Evolutionary conservation across 2,113 vertebrate species (phyloP).

Genomic region (Bubo scandiacus): DNA sequence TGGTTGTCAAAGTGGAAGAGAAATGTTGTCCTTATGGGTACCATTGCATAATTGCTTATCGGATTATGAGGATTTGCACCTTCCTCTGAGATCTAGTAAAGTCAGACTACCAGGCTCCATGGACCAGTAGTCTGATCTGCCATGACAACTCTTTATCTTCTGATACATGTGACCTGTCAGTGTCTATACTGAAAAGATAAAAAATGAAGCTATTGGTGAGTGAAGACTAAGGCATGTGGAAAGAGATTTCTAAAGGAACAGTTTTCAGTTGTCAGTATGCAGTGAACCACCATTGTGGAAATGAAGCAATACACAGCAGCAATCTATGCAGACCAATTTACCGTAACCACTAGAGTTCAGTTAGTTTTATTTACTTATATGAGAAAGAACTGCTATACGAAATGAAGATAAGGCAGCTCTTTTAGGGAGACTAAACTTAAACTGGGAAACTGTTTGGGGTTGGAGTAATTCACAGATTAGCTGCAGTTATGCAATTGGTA

Average conservation of each 20-base stretch:
- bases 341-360: not conserved
- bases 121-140: not conserved
- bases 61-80: not conserved
- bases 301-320: not conserved
- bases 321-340: not conserved
- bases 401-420: not conserved
- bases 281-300: not conserved
- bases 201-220: not conserved
- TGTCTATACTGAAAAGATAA: not conserved
- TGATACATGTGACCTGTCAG: constrained; percentile 26
- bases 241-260: constrained; percentile 25
- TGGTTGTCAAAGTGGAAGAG: not conserved
- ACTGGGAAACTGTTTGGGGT: not conserved
- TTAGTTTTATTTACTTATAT: not conserved
- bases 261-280: not conserved
- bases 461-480: not conserved
- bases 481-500: not conserved
- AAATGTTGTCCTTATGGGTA: not conserved
- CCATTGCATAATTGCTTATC: not conserved
- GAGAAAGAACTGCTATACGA: not conserved
- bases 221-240: not conserved
- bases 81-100: not conserved
- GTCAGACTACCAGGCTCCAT: not conserved
- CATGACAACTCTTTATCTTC: constrained; percentile 16
- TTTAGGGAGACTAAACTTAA: not conserved